phyloP scores from a whole-genome alignment of 2,113 vertebrate species.

The Calidris pugnax region DNA sequence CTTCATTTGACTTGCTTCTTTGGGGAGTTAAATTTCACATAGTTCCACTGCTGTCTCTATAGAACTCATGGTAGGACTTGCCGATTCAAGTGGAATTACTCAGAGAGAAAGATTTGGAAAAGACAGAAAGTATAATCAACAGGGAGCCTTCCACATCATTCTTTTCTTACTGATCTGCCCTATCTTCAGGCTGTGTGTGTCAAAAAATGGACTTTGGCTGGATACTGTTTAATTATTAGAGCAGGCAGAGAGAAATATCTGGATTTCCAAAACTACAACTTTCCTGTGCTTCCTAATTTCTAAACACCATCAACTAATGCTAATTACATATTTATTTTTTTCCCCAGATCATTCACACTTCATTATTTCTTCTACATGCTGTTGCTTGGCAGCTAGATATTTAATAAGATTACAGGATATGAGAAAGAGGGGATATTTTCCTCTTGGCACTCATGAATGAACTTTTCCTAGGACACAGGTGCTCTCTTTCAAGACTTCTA shows the following conservation, averaged over 20 bases:
- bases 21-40: background rate
- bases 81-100: background rate
- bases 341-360: background rate
- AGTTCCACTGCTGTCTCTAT: background rate
- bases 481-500: background rate
- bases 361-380: background rate
- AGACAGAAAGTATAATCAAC: background rate
- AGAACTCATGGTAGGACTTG: background rate
- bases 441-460: background rate
- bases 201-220: background rate
- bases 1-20: background rate
- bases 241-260: background rate
- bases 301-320: background rate
- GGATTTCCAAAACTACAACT: background rate
- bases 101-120: background rate
- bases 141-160: background rate
- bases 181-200: background rate
- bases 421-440: background rate
- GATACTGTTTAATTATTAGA: background rate
- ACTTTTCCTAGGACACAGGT: background rate
- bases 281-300: background rate
- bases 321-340: background rate
- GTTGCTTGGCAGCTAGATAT: background rate
- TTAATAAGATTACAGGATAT: background rate
- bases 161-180: background rate